Evolutionary conservation across 2,888 invertebrate genomes (phyloP).

Genomic region (Euspilapteryx auroguttella): DNA sequence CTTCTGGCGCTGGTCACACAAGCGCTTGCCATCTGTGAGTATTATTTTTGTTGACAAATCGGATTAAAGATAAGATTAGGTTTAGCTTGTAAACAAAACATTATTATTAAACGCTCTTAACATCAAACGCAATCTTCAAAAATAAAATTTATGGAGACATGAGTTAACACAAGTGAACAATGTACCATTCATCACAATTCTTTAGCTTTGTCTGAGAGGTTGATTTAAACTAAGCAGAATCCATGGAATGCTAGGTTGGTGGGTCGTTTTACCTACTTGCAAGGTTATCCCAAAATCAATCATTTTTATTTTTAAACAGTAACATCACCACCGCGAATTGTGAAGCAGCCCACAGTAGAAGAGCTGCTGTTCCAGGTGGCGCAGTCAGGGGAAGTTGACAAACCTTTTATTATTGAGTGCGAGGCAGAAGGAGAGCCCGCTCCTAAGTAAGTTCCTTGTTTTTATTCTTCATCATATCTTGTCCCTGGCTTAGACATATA

Average conservation of each 20-base stretch:
- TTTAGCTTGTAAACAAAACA: slow-evolving; percentile 8
- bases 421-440: slow-evolving; percentile 95
- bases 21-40: slow-evolving; percentile 44
- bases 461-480: too few species aligned
- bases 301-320: too few species aligned
- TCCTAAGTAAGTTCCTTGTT: slow-evolving; percentile 72
- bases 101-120: too few species aligned
- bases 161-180: too few species aligned
- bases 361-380: slow-evolving; percentile 92
- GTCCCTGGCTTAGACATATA: too few species aligned
- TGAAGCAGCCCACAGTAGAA: slow-evolving; percentile 90
- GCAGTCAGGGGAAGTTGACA: slow-evolving; percentile 82
- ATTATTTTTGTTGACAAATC: slow-evolving; percentile 12
- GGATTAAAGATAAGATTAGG: slow-evolving; percentile 10
- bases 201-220: not conserved
- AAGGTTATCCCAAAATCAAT: too few species aligned
- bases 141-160: too few species aligned
- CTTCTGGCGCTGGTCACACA: slow-evolving; percentile 33
- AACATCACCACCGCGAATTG: slow-evolving; percentile 88
- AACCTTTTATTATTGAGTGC: slow-evolving; percentile 94
- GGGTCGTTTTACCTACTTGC: too few species aligned
- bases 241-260: too few species aligned
- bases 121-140: too few species aligned
- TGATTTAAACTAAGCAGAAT: too few species aligned
- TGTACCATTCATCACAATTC: not conserved